These are phyloP conservation scores for Melipona bicolor DNA, from an alignment of 2,888 invertebrate species.

Conservation along the genomic window DNA sequence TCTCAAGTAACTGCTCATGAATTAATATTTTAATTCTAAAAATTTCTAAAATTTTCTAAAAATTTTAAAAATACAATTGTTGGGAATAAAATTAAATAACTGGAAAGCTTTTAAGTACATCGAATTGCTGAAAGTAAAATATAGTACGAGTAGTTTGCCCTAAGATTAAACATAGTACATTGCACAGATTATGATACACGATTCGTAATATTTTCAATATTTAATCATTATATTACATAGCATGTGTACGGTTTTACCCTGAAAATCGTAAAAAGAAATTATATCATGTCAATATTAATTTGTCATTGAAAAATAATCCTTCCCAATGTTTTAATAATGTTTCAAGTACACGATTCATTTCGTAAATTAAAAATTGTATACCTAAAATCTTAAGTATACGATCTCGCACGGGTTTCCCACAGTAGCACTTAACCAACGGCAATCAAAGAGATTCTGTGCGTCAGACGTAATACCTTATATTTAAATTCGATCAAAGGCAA, in stretches of 20 bases:
- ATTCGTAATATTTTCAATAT: neutral
- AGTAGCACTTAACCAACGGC: neutral
- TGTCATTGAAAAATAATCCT: neutral
- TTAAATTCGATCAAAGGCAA: slow-evolving; percentile 11
- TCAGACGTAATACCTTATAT: neutral
- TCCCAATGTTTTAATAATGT: neutral
- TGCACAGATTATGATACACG: too few relatives aligned
- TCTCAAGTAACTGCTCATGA: too few relatives aligned
- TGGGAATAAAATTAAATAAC: too few relatives aligned
- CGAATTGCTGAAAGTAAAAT: too few relatives aligned
- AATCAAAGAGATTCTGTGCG: neutral
- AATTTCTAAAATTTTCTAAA: too few relatives aligned
- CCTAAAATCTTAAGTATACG: neutral
- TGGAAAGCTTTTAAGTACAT: too few relatives aligned
- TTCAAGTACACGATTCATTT: neutral
- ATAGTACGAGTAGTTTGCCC: too few relatives aligned
- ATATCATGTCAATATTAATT: rapidly evolving
- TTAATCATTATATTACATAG: neutral
- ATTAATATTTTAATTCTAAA: too few relatives aligned
- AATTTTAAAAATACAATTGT: too few relatives aligned
- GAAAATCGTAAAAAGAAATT: neutral
- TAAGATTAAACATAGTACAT: too few relatives aligned
- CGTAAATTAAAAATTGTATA: neutral
- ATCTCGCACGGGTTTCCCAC: neutral
- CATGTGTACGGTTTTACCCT: neutral